Conservation (phyloP, 2,797 vertebrate species). For the Coilia nasus region DNA sequence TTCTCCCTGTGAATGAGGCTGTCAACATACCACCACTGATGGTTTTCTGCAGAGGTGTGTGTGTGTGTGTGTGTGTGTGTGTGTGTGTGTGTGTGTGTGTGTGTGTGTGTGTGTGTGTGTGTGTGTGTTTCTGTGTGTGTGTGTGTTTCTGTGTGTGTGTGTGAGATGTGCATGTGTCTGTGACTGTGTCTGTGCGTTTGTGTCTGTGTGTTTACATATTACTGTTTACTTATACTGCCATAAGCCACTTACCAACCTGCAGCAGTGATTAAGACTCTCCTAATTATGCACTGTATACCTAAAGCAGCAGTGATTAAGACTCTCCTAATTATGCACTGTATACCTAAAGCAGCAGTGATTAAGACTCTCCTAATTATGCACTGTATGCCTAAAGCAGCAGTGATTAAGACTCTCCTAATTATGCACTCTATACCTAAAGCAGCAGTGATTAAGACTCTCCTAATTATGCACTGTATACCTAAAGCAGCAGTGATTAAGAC, state of each 20-base stretch:
- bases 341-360: too few species aligned
- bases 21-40: background rate
- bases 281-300: background rate
- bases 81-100: background rate
- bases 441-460: too few species aligned
- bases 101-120: background rate
- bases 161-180: background rate
- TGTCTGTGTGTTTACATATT: too few species aligned
- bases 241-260: too few species aligned
- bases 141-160: background rate
- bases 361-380: background rate
- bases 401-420: too few species aligned
- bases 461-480: too few species aligned
- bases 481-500: too few species aligned
- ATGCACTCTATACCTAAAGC: background rate
- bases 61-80: background rate
- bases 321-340: background rate
- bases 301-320: too few species aligned
- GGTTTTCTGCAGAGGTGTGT: background rate
- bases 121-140: background rate
- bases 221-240: too few species aligned
- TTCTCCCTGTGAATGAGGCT: slow-evolving; percentile 14
- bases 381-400: background rate
- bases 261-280: too few species aligned
- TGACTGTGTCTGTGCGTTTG: background rate